Base-by-base conservation (phyloP, 2,113 vertebrate species). In the Spea bombifrons region DNA sequence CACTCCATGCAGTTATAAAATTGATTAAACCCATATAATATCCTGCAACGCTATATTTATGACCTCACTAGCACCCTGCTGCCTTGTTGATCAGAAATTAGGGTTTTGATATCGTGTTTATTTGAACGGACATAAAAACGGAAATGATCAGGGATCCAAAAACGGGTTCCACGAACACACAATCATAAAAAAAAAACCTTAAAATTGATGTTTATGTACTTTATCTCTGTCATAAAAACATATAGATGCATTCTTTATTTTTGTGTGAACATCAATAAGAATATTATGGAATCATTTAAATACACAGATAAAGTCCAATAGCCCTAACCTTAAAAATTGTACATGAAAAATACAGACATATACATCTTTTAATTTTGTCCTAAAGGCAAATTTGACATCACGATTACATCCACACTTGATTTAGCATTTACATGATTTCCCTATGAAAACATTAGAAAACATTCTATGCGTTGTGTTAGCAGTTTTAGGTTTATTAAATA, bases 1-100 rank as follows among this genome's bases (percentile, higher is more conserved):
- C 4, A 44, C 69, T 72, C 53, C 59, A 55, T 72, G 57, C 43
- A 46, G 57, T 78, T 71, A 57, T 9, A 71, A 52, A 78, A 55
- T 5, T 72, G 76, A 78, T 78, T 78, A 78, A 78, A 78, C 52
- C 76, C 49, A 78, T 78, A 78, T 78, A 78, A 78, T 71, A 78
- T 78, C 47, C 48, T 63, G 47, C 55, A 64, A 71, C 68, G 46
- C 70, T 13, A 30, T 72, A 68, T 65, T 78, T 78, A 72, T 72
- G 71, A 72, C n/a, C 47, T 13, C 69, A 78, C 16, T 52, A 46
- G 59, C 61, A 53, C 13, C 59, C 59, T 46, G 59, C 59, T 72
- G 76, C 30, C 69, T 65, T 72, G 68, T 47, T 65, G 76, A 78
- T 72, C 48, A 66, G 30, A 72, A 70, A 65, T 30, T 49, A 45